Conservation (phyloP, 2,888 invertebrate genomes). For the Pomacea canaliculata region DNA sequence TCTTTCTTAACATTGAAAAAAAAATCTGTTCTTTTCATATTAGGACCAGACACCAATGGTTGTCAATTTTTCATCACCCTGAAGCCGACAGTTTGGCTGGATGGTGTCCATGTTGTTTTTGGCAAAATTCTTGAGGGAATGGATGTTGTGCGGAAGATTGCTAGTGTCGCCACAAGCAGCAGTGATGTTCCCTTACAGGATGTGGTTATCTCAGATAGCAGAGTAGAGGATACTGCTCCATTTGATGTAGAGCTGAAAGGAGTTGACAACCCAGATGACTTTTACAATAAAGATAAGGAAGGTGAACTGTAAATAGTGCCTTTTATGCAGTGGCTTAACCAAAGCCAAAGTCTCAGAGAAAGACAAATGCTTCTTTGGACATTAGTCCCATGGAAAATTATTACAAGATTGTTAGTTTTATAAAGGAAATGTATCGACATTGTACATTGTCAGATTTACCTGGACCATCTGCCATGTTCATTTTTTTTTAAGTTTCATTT, state of each 20-base stretch:
- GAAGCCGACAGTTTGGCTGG: conserved; percentile 87
- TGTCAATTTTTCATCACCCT: conserved; percentile 95
- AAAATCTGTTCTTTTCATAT: conserved; percentile 36
- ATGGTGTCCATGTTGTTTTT: conserved; percentile 89
- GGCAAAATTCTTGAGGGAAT: conserved; percentile 86
- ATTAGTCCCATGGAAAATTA: too few relatives aligned
- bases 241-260: conserved; percentile 34
- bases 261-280: conserved; percentile 11
- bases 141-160: conserved; percentile 85
- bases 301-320: neutral
- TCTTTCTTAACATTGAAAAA: too few relatives aligned
- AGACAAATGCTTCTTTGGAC: too few relatives aligned
- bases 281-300: conserved; percentile 4
- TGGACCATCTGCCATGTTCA: too few relatives aligned
- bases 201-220: conserved; percentile 80
- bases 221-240: conserved; percentile 69
- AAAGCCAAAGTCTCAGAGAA: too few relatives aligned
- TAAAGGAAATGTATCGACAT: too few relatives aligned
- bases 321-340: conserved; percentile 67
- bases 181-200: conserved; percentile 79
- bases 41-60: conserved; percentile 88
- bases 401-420: neutral
- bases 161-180: conserved; percentile 79
- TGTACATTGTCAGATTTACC: too few relatives aligned
- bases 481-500: too few relatives aligned